phyloP scores from a whole-genome alignment of 2,113 vertebrate genomes.

The Pseudopipra pipra region DNA sequence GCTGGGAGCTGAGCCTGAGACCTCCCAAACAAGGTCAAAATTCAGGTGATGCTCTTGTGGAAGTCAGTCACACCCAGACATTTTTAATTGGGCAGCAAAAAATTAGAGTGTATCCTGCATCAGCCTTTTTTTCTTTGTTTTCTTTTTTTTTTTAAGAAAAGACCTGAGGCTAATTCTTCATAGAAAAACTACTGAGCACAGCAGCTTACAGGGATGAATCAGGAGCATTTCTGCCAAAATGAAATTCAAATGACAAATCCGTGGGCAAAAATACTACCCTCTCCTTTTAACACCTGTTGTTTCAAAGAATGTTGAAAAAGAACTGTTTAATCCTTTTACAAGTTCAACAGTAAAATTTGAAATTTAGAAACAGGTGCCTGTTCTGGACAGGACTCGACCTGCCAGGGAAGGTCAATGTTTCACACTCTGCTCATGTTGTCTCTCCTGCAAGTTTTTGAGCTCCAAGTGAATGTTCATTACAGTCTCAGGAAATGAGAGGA shows the following conservation, averaged over 20 bases:
- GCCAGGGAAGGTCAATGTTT: neutral
- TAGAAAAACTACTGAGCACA: neutral
- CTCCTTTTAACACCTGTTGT: neutral
- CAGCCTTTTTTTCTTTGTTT: too few relatives aligned
- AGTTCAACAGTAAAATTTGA: neutral
- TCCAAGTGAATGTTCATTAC: neutral
- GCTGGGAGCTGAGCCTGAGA: neutral
- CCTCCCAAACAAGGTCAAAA: neutral
- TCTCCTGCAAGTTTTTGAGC: neutral
- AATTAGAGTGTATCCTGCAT: neutral
- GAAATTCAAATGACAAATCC: neutral
- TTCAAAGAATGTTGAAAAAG: neutral
- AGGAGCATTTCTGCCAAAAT: neutral
- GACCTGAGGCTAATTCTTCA: neutral
- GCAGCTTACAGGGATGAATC: neutral
- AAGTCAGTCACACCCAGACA: neutral
- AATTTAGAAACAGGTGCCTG: neutral
- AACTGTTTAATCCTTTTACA: neutral
- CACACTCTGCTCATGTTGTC: neutral
- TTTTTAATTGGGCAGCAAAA: neutral
- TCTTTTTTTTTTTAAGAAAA: neutral
- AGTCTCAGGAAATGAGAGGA: neutral
- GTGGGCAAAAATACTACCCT: fast-evolving
- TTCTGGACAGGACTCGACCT: neutral
- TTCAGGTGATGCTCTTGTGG: neutral